These are phyloP conservation scores for Hemistola chrysoprasaria DNA, from an alignment of 2,888 invertebrate genomes.

Conservation along the genomic window DNA sequence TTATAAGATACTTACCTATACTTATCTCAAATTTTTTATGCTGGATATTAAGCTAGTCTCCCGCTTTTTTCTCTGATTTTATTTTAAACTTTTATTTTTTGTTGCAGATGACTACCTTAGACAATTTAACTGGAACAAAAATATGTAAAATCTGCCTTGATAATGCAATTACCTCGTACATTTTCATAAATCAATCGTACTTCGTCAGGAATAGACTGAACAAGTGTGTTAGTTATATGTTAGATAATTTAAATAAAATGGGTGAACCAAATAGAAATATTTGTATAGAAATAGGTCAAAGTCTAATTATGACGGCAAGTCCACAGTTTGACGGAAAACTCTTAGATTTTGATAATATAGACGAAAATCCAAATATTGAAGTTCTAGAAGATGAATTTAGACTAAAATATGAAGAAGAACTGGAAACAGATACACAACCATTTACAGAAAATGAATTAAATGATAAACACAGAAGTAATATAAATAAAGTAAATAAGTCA, in stretches of 20 bases:
- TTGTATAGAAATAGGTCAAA: conserved; percentile 59
- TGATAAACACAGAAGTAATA: conserved; percentile 17
- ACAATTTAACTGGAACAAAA: conserved; percentile 60
- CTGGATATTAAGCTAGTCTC: no score
- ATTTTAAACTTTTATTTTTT: conserved; percentile 39
- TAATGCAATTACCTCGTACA: conserved; percentile 57
- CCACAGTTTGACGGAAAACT: conserved; percentile 41
- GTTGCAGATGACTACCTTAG: conserved; percentile 62
- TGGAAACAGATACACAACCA: conserved; percentile 27
- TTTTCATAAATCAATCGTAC: conserved; percentile 54
- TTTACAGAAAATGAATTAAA: conserved; percentile 8
- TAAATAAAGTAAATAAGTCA: conserved; percentile 30
- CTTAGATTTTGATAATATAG: conserved; percentile 43
- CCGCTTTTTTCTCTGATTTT: no score
- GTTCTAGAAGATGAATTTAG: conserved; percentile 72
- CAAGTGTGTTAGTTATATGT: conserved; percentile 53
- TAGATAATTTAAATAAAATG: conserved; percentile 46
- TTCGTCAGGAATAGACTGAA: conserved; percentile 55
- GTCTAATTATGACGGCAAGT: conserved; percentile 49
- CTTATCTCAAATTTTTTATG: no score
- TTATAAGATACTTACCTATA: no score
- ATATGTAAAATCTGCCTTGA: conserved; percentile 67
- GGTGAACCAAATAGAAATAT: conserved; percentile 43
- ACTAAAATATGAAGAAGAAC: conserved; percentile 47
- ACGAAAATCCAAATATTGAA: conserved; percentile 51